Evolutionary conservation across 1,140 invertebrate genomes (phyloP).

Genomic region (Drosophila sp.): DNA sequence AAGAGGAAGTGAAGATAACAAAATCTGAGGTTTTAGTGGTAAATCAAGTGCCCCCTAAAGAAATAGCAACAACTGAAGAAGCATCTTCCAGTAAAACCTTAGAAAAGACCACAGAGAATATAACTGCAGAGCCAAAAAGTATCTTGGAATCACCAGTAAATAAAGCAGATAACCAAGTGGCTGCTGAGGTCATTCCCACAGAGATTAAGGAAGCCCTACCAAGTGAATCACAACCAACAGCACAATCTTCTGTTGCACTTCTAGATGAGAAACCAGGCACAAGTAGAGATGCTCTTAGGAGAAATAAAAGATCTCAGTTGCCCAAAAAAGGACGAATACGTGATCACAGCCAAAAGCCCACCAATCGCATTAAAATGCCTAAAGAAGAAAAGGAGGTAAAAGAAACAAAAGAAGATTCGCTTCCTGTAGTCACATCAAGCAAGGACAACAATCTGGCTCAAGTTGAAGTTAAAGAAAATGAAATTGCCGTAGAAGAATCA

Average conservation of each 20-base stretch:
- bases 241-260: not conserved
- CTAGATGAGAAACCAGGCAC: conserved; percentile 51
- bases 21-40: not conserved
- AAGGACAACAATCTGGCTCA: not conserved
- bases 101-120: not conserved
- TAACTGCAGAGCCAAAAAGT: too few relatives aligned
- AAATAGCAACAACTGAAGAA: not conserved
- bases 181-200: not conserved
- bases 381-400: not conserved
- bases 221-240: not conserved
- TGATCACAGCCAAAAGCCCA: conserved; percentile 60
- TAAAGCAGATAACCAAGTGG: not conserved
- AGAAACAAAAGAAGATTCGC: not conserved
- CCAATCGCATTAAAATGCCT: conserved; percentile 24
- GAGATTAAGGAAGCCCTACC: not conserved
- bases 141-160: not conserved
- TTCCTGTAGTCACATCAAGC: not conserved
- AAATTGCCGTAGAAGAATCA: not conserved
- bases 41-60: not conserved
- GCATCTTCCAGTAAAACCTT: too few relatives aligned
- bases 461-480: not conserved
- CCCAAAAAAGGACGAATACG: conserved; percentile 38
- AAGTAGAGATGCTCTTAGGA: conserved; percentile 44
- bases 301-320: conserved; percentile 44
- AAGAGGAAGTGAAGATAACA: not conserved